A percentile compares a stretch with the other conserved stretches of the same genome.
Conservation (phyloP, 2,797 vertebrate genomes). For the Myoxocephalus aenaeus region DNA sequence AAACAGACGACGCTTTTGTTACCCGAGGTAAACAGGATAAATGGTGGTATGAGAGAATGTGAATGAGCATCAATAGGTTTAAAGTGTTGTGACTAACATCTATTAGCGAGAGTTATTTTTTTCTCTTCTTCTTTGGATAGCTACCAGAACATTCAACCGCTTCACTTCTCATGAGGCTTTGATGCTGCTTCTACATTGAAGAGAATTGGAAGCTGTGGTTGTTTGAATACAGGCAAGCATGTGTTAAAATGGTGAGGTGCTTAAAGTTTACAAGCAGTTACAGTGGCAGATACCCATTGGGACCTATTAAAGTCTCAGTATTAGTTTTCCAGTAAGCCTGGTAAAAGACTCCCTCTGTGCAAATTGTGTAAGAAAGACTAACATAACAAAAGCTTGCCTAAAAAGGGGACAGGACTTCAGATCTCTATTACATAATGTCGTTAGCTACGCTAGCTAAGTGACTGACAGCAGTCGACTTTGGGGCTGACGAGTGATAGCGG, state of each 20-base stretch:
- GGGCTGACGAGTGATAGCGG: not conserved
- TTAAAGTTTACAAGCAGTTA: not conserved
- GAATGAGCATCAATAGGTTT: no score
- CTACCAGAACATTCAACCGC: no score
- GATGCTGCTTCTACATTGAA: no score
- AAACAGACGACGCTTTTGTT: no score
- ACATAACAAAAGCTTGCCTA: not conserved
- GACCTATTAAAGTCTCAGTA: not conserved
- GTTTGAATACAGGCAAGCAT: not conserved
- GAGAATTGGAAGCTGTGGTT: not conserved
- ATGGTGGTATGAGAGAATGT: no score
- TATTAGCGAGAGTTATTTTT: no score
- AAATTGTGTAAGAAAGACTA: not conserved
- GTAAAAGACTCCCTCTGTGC: not conserved
- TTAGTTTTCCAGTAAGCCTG: not conserved
- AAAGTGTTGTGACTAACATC: no score
- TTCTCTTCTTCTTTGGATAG: no score
- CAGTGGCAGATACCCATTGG: not conserved
- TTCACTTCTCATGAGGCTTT: no score
- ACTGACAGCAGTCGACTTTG: conserved; percentile 11
- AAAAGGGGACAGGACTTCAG: not conserved
- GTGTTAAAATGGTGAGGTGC: not conserved
- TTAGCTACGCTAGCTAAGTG: not conserved
- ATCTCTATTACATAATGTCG: not conserved
- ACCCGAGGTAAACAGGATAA: no score